These are phyloP conservation scores for Tragelaphus buxtoni DNA, from an alignment of 2,113 vertebrate species.

Conservation along the genomic window DNA sequence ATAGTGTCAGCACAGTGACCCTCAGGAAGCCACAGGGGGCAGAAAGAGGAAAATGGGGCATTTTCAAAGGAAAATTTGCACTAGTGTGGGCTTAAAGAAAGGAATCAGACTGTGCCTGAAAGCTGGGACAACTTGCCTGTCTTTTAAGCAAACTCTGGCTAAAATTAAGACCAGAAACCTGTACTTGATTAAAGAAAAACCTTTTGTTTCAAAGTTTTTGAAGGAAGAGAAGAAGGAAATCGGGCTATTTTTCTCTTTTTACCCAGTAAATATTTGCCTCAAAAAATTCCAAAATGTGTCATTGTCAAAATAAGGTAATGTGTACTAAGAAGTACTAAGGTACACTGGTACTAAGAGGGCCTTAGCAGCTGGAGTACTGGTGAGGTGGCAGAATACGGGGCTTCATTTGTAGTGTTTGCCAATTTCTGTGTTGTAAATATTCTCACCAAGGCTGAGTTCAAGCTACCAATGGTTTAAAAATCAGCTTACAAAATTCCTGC, in stretches of 20 bases:
- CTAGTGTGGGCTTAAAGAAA: background rate
- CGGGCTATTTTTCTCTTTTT: background rate
- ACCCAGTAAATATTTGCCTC: slow-evolving; percentile 14
- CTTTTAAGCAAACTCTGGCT: slow-evolving; percentile 32
- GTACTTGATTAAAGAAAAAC: background rate
- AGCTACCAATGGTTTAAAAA: background rate
- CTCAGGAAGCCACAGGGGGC: background rate
- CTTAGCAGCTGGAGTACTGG: background rate
- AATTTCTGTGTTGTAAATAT: background rate
- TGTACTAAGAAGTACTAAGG: background rate
- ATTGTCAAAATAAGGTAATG: background rate
- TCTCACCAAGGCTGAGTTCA: background rate
- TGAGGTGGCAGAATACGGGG: background rate
- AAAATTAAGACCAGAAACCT: slow-evolving; percentile 46
- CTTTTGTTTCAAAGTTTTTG: slow-evolving; percentile 21
- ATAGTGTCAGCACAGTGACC: background rate
- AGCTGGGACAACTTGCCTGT: background rate
- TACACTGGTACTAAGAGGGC: background rate
- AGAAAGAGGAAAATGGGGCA: background rate
- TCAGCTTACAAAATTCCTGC: background rate
- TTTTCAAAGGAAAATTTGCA: background rate
- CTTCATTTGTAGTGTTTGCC: background rate
- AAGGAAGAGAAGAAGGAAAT: background rate
- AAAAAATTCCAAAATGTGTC: background rate
- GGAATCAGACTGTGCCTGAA: background rate